These are phyloP conservation scores for Rhogogaster chlorosoma DNA, from an alignment of 2,888 invertebrate genomes.

Conservation along the genomic window DNA sequence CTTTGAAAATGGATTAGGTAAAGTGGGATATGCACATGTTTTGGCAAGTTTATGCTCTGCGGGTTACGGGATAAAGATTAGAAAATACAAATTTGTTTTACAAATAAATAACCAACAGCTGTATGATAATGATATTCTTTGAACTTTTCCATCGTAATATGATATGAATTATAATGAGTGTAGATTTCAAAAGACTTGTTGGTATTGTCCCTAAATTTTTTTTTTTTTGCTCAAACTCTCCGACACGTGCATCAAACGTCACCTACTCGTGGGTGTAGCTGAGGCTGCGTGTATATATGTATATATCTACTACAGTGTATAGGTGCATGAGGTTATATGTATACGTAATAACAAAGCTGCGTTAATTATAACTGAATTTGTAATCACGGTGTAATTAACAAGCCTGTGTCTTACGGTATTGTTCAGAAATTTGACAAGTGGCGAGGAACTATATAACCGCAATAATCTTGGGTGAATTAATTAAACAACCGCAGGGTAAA, in stretches of 20 bases:
- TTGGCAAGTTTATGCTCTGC: not conserved
- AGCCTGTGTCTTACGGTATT: not conserved
- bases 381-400: not conserved
- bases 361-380: not conserved
- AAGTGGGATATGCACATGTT: slow-evolving; percentile 31
- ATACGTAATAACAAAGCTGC: not conserved
- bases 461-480: slow-evolving; percentile 40
- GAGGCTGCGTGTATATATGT: not conserved
- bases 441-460: not conserved
- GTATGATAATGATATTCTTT: not conserved
- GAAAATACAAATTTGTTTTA: not conserved
- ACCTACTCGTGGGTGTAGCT: not conserved
- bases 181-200: not conserved
- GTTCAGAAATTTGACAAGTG: slow-evolving; percentile 14
- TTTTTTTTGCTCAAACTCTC: not conserved
- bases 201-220: no score
- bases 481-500: slow-evolving; percentile 31
- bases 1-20: slow-evolving; percentile 46
- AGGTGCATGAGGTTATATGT: not conserved
- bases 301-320: not conserved
- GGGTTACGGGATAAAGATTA: not conserved
- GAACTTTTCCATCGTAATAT: not conserved
- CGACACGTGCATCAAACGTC: not conserved
- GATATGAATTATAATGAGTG: not conserved
- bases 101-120: not conserved